Evolutionary conservation across 2,797 vertebrate species (phyloP).

Genomic region (Epinephelus malabaricus): DNA sequence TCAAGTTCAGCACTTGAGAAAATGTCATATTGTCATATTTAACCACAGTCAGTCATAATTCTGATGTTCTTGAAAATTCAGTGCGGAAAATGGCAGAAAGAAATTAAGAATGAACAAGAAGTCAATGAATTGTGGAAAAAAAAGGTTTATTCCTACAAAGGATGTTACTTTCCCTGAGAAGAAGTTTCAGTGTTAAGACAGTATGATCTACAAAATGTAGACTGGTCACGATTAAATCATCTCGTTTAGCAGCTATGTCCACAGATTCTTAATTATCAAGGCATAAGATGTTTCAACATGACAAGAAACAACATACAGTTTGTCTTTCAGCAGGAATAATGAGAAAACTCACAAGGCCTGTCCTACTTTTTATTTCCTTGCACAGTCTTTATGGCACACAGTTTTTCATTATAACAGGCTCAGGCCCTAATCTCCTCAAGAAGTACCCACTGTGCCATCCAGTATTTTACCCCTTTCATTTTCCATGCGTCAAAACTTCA

Average conservation of each 20-base stretch:
- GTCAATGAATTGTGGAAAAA: slow-evolving; percentile 37
- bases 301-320: slow-evolving; percentile 33
- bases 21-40: not conserved
- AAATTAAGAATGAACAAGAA: slow-evolving; percentile 7
- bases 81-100: not conserved
- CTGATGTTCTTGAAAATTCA: not conserved
- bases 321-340: slow-evolving; percentile 48
- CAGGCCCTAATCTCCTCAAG: slow-evolving; percentile 69
- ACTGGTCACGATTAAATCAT: slow-evolving; percentile 44
- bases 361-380: slow-evolving; percentile 40
- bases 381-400: slow-evolving; percentile 25
- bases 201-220: slow-evolving; percentile 39
- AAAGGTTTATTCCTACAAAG: slow-evolving; percentile 64
- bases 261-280: slow-evolving; percentile 58
- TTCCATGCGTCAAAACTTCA: slow-evolving; percentile 51
- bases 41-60: not conserved
- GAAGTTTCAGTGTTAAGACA: slow-evolving; percentile 46
- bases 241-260: slow-evolving; percentile 45
- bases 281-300: slow-evolving; percentile 28
- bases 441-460: slow-evolving; percentile 65
- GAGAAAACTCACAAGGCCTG: slow-evolving; percentile 52
- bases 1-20: not conserved
- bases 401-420: slow-evolving; percentile 73
- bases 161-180: slow-evolving; percentile 72
- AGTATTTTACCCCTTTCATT: slow-evolving; percentile 61